phyloP scores from a whole-genome alignment of 2,113 vertebrate species.

The Meriones unguiculatus region DNA sequence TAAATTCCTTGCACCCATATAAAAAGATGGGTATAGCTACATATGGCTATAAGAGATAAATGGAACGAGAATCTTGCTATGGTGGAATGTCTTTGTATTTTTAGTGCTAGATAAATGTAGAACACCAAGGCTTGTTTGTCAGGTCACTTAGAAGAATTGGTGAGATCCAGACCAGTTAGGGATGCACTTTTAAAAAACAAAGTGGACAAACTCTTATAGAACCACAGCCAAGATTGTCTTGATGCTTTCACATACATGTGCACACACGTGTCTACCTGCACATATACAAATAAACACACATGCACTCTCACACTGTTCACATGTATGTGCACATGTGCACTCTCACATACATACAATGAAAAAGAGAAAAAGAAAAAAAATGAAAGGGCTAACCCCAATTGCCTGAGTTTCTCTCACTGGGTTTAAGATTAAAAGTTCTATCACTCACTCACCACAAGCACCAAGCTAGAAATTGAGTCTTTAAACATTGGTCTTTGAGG shows the following conservation, averaged over 20 bases:
- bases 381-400: neutral
- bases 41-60: neutral
- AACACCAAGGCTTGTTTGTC: neutral
- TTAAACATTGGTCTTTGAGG: neutral
- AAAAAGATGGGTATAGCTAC: neutral
- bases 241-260: neutral
- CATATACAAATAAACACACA: neutral
- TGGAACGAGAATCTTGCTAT: neutral
- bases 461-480: too few species aligned
- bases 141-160: neutral
- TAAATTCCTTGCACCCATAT: neutral
- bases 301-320: too few species aligned
- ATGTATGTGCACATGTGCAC: too few species aligned
- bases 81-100: neutral
- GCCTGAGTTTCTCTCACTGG: too few species aligned
- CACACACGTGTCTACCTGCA: neutral
- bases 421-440: too few species aligned
- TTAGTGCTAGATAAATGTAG: neutral
- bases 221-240: neutral
- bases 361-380: neutral
- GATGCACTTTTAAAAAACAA: neutral
- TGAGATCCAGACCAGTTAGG: neutral
- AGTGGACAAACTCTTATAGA: neutral
- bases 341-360: too few species aligned
- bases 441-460: rapidly evolving